Percentiles rank a stretch among this genome's conserved stretches.
Conservation (phyloP, 2,888 invertebrate genomes). For the Spicauda simplicius region DNA sequence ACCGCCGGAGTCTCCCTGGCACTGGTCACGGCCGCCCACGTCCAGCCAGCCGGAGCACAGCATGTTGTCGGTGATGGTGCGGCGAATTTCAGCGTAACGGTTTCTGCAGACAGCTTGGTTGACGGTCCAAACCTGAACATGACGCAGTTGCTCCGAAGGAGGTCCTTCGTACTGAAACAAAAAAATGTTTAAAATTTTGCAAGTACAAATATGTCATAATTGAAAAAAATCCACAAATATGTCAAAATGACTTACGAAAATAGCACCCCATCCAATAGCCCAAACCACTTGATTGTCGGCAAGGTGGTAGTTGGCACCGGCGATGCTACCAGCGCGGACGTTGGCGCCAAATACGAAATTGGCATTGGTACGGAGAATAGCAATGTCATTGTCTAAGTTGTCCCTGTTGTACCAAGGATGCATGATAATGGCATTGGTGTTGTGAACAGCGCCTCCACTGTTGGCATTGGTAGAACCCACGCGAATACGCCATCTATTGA, state of each 20-base stretch:
- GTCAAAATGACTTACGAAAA: neutral
- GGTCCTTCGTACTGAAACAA: too few species aligned
- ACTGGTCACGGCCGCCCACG: conserved; percentile 39
- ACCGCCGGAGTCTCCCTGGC: conserved; percentile 61
- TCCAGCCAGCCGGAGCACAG: conserved; percentile 57
- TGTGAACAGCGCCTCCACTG: conserved; percentile 51
- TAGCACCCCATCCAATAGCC: conserved; percentile 39
- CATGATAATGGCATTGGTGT: conserved; percentile 40
- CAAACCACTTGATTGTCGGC: conserved; percentile 56
- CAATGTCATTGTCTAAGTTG: conserved; percentile 53
- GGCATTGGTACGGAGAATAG: conserved; percentile 52
- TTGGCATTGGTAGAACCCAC: conserved; percentile 54
- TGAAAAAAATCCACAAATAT: conserved; percentile 1
- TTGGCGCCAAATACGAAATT: conserved; percentile 47
- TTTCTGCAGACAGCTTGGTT: conserved; percentile 51
- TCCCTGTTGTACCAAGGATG: conserved; percentile 48
- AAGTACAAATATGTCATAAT: too few species aligned
- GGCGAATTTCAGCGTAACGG: conserved; percentile 48
- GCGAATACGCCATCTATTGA: conserved; percentile 49
- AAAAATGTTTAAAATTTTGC: too few species aligned
- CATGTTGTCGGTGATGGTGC: conserved; percentile 56
- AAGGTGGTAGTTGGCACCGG: conserved; percentile 53
- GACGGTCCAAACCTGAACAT: conserved; percentile 55
- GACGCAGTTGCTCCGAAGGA: conserved; percentile 44
- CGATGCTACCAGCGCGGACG: conserved; percentile 51